Conservation (phyloP, 1,140 invertebrate genomes). For the Heliconius nattereri region DNA sequence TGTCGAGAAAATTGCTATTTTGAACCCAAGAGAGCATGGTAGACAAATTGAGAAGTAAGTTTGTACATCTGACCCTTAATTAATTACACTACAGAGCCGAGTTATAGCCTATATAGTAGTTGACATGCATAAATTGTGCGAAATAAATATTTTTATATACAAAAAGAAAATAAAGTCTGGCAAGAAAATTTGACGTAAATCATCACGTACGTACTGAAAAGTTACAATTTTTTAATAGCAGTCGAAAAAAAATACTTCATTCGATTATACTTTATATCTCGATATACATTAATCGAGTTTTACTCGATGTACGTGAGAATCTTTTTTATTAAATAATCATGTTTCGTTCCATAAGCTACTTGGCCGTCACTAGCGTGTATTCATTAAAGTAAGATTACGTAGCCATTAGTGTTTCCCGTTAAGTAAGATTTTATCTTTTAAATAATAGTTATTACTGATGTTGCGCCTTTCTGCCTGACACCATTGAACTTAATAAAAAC, state of each 20-base stretch:
- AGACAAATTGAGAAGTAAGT: too few species aligned
- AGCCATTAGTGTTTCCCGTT: conserved; percentile 28
- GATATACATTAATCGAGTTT: background rate
- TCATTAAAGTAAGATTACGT: conserved; percentile 25
- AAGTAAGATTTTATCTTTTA: conserved; percentile 28
- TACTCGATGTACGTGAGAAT: background rate
- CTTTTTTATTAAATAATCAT: background rate
- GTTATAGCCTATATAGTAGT: too few species aligned
- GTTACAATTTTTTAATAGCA: too few species aligned
- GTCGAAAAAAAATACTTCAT: background rate
- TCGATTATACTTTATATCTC: background rate
- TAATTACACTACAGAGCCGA: too few species aligned
- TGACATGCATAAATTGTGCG: too few species aligned
- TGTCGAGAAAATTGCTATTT: too few species aligned
- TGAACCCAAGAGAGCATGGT: too few species aligned
- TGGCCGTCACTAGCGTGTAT: conserved; percentile 11
- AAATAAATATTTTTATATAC: too few species aligned
- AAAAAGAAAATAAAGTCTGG: too few species aligned
- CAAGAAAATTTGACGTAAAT: too few species aligned
- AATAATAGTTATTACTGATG: conserved; percentile 22
- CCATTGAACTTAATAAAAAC: background rate
- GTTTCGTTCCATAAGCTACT: conserved; percentile 4
- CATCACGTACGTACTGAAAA: too few species aligned
- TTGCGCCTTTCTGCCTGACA: conserved; percentile 7
- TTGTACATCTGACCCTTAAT: too few species aligned